A percentile compares a stretch with the other conserved stretches of the same genome.
These are phyloP conservation scores for Mustelus asterias DNA, from an alignment of 2,113 vertebrate species.

Conservation along the genomic window DNA sequence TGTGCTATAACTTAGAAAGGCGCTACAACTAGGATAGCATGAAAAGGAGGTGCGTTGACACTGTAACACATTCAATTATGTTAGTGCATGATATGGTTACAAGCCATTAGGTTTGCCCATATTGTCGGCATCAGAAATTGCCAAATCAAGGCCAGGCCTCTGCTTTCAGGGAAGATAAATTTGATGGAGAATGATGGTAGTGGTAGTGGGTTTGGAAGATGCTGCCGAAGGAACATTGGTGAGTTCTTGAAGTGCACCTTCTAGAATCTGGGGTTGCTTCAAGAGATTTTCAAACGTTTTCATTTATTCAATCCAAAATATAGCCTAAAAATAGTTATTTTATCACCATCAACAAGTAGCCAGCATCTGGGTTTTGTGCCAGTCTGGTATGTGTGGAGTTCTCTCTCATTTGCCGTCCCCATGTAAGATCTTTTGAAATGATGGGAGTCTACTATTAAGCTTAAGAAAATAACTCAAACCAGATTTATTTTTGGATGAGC, in stretches of 20 bases:
- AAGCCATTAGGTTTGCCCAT: neutral
- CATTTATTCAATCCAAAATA: neutral
- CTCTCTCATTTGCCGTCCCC: neutral
- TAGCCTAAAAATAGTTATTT: neutral
- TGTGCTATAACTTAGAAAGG: neutral
- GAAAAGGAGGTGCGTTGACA: neutral
- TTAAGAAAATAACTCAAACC: neutral
- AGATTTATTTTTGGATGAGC: neutral
- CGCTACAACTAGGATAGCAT: neutral
- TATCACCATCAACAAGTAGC: neutral
- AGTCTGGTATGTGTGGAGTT: neutral
- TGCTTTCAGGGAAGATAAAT: slow-evolving; percentile 5
- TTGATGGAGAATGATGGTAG: neutral
- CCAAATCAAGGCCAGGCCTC: neutral
- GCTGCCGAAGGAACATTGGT: too few species aligned
- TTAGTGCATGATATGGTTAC: neutral
- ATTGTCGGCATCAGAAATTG: neutral
- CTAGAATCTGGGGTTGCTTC: neutral
- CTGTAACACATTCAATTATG: neutral
- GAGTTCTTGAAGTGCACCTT: too few species aligned
- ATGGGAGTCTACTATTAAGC: neutral
- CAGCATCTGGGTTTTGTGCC: neutral
- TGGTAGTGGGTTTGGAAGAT: too few species aligned
- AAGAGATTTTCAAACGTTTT: neutral
- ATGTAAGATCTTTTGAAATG: neutral